Base-by-base conservation (phyloP, 2,888 invertebrate genomes). In the Leptopilina syphax region DNA sequence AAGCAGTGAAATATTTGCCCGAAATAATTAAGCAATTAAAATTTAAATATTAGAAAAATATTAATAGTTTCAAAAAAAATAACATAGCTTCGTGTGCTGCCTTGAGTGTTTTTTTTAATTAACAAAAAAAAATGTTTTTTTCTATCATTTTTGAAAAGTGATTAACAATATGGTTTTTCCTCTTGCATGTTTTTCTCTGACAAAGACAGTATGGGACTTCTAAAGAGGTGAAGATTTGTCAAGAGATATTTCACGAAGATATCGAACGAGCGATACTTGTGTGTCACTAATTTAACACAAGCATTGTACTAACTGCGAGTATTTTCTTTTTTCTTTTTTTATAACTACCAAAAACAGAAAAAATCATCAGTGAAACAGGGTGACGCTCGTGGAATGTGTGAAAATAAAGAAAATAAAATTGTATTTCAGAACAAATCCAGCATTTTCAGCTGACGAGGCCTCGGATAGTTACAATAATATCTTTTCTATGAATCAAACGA, bases 401-500 rank as follows among this genome's bases (percentile, higher is more conserved):
- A 34, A 34, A 76, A 76, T 70, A 77, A 76, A 76, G 10, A 60
- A 63, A 60, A 41, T 78, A 60, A 65, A 83, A 81, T 81, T 68
- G 65, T 68, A 83, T 89, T 91, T 84, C 88, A 91, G 91, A 85
- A 85, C 88, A 73, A 91, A 91, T 87, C 87, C 89, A 70, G 87
- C 88, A 78, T 91, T 91, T 86, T 85, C 86, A 24, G 87, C 88
- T 79, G 87, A 91, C 82, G 91, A 91, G 80, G 85, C 81, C 60
- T 13, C 86, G 79, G 83, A 79, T 41, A 73, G 65, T 82, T 34
- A 34, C 34, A 80, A 81, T 73, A 78, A 78, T 66, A 67, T 34
- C 47, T 41, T 80, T 81, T 80, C 73, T 57, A 60, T 73, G 34
- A 73, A 34, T 73, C 57, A 57, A 73, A 57, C n/a, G 7, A 57